Percentiles rank a stretch among this genome's conserved stretches.
Conservation (phyloP, 2,113 vertebrate genomes). For the Benitochromis conjunctus region DNA sequence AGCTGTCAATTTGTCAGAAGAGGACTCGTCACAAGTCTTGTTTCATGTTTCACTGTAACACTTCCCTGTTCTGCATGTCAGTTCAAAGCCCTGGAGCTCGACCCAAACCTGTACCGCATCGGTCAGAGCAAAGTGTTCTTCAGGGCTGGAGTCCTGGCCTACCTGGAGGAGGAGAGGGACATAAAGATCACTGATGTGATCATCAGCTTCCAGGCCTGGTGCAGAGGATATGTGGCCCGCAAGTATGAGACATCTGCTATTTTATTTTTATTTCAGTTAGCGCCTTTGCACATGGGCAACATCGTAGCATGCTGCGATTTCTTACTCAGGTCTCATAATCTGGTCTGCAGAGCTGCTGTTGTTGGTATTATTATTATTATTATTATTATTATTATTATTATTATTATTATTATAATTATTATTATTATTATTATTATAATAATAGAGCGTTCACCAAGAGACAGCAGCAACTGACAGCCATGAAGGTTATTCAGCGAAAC, state of each 20-base stretch:
- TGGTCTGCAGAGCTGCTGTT: neutral
- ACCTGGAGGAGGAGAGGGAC: conserved; percentile 96
- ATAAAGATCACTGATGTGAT: conserved; percentile 98
- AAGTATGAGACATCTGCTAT: conserved; percentile 73
- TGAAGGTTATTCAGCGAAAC: conserved; percentile 98
- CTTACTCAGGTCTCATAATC: neutral
- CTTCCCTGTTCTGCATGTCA: conserved; percentile 37
- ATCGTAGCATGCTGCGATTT: neutral
- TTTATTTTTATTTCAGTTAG: neutral
- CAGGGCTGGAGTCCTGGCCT: conserved; percentile 93
- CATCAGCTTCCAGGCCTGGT: conserved; percentile 96
- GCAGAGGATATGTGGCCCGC: conserved; percentile 92
- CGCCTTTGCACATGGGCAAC: neutral
- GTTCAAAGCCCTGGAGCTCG: conserved; percentile 94
- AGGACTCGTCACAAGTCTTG: neutral
- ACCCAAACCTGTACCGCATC: conserved; percentile 91
- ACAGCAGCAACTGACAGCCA: conserved; percentile 93
- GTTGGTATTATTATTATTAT: neutral
- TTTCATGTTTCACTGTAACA: neutral
- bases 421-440: neutral
- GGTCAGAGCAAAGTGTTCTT: conserved; percentile 99
- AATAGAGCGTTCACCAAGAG: conserved; percentile 89
- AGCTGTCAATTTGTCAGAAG: neutral
- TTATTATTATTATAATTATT: neutral
- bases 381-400: neutral